A percentile compares a stretch with the other conserved stretches of the same genome.
Evolutionary conservation across 2,888 invertebrate genomes (phyloP).

Genomic region (Idaea biselata): DNA sequence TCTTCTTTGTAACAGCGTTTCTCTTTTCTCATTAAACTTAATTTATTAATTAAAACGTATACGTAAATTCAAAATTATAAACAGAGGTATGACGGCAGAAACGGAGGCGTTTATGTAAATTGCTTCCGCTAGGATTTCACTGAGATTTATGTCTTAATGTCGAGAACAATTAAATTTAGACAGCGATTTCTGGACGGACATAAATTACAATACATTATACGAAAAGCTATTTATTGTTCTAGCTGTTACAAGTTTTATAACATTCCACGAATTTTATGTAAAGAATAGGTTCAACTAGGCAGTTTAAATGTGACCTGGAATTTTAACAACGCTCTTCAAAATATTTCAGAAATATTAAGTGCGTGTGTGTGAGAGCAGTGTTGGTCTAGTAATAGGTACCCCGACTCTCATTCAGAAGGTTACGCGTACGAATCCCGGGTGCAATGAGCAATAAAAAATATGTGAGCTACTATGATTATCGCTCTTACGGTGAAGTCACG

Average conservation of each 20-base stretch:
- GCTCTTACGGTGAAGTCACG: too few species aligned
- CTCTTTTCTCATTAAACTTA: background rate
- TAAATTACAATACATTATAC: conserved; percentile 53
- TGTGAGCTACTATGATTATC: too few species aligned
- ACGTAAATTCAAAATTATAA: conserved; percentile 33
- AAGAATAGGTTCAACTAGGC: too few species aligned
- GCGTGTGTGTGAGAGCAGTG: too few species aligned
- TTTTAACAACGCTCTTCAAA: background rate
- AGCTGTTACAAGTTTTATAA: background rate
- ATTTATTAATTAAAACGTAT: background rate
- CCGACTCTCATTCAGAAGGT: background rate
- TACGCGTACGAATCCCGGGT: too few species aligned
- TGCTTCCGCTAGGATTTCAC: conserved; percentile 69
- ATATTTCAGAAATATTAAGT: too few species aligned
- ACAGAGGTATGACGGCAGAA: conserved; percentile 54
- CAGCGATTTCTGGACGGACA: conserved; percentile 58
- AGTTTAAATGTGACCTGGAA: background rate
- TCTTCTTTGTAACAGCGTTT: background rate
- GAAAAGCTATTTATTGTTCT: background rate
- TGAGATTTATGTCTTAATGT: conserved; percentile 69
- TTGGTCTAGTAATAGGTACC: too few species aligned
- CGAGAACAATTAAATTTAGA: conserved; percentile 76
- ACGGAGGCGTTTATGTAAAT: conserved; percentile 73
- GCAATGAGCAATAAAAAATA: too few species aligned
- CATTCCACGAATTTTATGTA: background rate